A percentile compares a stretch with the other conserved stretches of the same genome.
Conservation (phyloP, 2,797 vertebrate species). For the Merluccius polli region DNA sequence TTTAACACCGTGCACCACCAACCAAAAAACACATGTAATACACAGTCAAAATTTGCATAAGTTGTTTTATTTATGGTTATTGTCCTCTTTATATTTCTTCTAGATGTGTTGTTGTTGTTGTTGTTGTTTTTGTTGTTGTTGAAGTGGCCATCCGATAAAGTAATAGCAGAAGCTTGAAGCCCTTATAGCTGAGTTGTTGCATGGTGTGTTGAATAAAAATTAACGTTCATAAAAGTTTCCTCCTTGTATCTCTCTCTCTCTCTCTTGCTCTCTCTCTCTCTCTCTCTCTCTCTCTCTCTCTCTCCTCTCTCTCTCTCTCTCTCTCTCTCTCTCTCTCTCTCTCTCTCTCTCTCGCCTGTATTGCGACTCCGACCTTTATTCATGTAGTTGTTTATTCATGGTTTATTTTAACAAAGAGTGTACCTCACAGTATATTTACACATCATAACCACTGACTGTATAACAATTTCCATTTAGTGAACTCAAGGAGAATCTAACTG, state of each 20-base stretch:
- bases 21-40: constrained; percentile 66
- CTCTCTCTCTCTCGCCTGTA: constrained; percentile 33
- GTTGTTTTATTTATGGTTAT: constrained; percentile 80
- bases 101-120: constrained; percentile 47
- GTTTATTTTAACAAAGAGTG: constrained; percentile 69
- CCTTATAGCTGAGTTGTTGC: constrained; percentile 81
- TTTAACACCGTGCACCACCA: constrained; percentile 33
- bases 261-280: constrained; percentile 31
- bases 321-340: constrained; percentile 36
- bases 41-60: constrained; percentile 77
- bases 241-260: constrained; percentile 39
- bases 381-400: constrained; percentile 52
- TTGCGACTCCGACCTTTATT: constrained; percentile 60
- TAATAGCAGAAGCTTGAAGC: constrained; percentile 77
- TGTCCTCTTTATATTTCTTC: constrained; percentile 70
- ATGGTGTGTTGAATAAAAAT: constrained; percentile 64
- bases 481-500: constrained; percentile 65
- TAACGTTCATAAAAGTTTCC: constrained; percentile 57
- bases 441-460: constrained; percentile 67
- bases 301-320: constrained; percentile 56
- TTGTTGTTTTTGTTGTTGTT: constrained; percentile 63
- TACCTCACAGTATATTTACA: constrained; percentile 79
- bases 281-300: constrained; percentile 29
- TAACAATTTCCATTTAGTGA: constrained; percentile 69
- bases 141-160: constrained; percentile 81